Evolutionary conservation across 2,113 vertebrate species (phyloP).

Genomic region (Tricholaema leucomelas): DNA sequence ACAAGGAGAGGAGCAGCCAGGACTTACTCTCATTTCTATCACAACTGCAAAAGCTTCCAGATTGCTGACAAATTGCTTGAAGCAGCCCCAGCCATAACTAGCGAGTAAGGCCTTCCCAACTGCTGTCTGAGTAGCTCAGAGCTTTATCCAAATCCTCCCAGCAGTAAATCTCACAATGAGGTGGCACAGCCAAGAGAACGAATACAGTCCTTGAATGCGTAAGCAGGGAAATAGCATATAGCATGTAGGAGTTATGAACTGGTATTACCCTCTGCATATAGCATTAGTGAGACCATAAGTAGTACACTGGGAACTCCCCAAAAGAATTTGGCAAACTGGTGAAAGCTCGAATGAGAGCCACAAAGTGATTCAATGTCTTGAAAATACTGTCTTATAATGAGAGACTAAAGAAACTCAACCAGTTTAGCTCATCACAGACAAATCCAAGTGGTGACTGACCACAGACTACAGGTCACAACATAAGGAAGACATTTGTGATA

Average conservation of each 20-base stretch:
- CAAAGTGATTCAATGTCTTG: slow-evolving; percentile 8
- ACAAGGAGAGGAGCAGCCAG: background rate
- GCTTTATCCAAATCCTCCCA: slow-evolving; percentile 1
- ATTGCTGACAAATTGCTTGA: slow-evolving; percentile 12
- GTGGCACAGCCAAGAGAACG: background rate
- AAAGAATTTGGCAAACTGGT: background rate
- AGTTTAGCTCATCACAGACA: background rate
- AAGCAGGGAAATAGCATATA: background rate
- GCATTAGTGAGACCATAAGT: slow-evolving; percentile 7
- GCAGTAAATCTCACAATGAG: slow-evolving; percentile 7
- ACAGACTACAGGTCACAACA: slow-evolving; percentile 2
- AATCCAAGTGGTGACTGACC: slow-evolving; percentile 45
- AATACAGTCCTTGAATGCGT: background rate
- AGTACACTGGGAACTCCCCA: background rate
- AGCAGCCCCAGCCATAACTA: background rate
- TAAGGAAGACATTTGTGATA: slow-evolving; percentile 15
- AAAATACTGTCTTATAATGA: slow-evolving; percentile 1
- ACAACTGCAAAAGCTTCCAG: slow-evolving; percentile 16
- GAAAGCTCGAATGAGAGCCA: slow-evolving; percentile 8
- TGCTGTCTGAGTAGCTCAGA: background rate
- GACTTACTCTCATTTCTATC: background rate
- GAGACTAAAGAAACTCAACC: slow-evolving; percentile 1
- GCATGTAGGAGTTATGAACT: background rate
- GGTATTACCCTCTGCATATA: slow-evolving; percentile 1
- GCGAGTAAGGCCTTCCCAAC: background rate